Conservation (phyloP, 2,113 vertebrate genomes). For the Carollia perspicillata region DNA sequence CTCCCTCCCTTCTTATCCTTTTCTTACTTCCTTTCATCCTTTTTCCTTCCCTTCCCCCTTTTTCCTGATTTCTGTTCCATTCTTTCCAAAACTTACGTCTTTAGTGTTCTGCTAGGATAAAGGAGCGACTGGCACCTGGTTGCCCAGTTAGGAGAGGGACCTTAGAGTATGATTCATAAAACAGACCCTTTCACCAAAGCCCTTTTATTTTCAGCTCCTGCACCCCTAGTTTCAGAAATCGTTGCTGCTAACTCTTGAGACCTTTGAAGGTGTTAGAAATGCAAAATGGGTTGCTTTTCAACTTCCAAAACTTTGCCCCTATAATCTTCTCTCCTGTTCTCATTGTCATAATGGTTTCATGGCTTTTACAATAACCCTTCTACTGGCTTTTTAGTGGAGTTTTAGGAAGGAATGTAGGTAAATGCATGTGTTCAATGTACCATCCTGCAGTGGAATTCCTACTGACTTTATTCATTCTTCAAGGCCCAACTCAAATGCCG, state of each 20-base stretch:
- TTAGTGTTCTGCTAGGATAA: not conserved
- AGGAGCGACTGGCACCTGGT: not conserved
- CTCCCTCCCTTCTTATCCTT: no score
- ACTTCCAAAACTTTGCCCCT: conserved; percentile 33
- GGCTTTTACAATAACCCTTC: conserved; percentile 30
- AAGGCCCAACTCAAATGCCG: not conserved
- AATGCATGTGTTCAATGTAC: not conserved
- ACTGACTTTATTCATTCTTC: not conserved
- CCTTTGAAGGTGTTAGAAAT: not conserved
- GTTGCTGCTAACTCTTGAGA: not conserved
- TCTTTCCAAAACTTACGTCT: not conserved
- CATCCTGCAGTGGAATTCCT: not conserved
- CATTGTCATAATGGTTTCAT: not conserved
- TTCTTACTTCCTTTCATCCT: no score
- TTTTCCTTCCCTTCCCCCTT: no score
- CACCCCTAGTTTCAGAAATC: not conserved
- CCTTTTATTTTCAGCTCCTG: not conserved
- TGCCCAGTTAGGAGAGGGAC: not conserved
- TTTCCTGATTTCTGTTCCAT: not conserved
- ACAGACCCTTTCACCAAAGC: not conserved
- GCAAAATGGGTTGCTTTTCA: conserved; percentile 9
- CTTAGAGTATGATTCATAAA: not conserved
- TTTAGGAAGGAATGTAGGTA: not conserved
- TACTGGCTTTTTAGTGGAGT: not conserved
- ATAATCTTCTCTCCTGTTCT: not conserved